phyloP scores from a whole-genome alignment of 2,888 invertebrate species.

The Steinernema hermaphroditum region DNA sequence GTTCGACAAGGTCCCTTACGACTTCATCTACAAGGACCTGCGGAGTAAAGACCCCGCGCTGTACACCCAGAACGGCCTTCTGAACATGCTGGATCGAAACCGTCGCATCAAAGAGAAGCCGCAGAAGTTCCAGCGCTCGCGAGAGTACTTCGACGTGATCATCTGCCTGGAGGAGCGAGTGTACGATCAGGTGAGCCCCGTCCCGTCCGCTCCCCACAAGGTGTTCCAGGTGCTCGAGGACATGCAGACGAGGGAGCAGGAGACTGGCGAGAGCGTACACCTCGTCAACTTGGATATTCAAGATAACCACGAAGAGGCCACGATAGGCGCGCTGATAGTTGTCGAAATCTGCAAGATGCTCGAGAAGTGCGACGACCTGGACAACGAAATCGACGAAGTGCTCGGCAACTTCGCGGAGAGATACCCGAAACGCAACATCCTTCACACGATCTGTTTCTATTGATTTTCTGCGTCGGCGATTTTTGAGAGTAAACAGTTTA shows the following conservation, averaged over 20 bases:
- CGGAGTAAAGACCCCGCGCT: slow-evolving; percentile 38
- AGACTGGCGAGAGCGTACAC: slow-evolving; percentile 83
- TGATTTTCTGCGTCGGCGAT: slow-evolving; percentile 67
- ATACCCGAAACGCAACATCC: slow-evolving; percentile 75
- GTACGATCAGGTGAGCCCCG: slow-evolving; percentile 88
- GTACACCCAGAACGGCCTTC: slow-evolving; percentile 94
- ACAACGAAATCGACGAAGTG: slow-evolving; percentile 95
- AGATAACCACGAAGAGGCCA: slow-evolving; percentile 99
- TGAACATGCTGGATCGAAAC: slow-evolving; percentile 97
- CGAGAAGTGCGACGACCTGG: slow-evolving; percentile 85
- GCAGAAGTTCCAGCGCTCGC: slow-evolving; percentile 87
- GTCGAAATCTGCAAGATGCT: slow-evolving; percentile 91
- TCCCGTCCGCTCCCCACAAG: background rate
- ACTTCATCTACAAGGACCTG: slow-evolving; percentile 55
- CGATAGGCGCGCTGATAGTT: slow-evolving; percentile 95
- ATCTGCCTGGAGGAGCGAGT: slow-evolving; percentile 97
- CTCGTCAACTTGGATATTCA: slow-evolving; percentile 97
- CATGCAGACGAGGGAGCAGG: slow-evolving; percentile 76
- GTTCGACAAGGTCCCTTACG: slow-evolving; percentile 76
- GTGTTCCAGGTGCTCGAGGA: slow-evolving; percentile 64
- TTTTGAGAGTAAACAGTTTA: slow-evolving; percentile 16
- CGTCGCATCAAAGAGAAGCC: slow-evolving; percentile 89
- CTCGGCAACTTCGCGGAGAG: slow-evolving; percentile 89
- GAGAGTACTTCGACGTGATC: slow-evolving; percentile 89
- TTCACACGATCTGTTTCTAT: slow-evolving; percentile 93